Conservation (phyloP, 1,140 invertebrate genomes). For the Drosophila miranda region DNA sequence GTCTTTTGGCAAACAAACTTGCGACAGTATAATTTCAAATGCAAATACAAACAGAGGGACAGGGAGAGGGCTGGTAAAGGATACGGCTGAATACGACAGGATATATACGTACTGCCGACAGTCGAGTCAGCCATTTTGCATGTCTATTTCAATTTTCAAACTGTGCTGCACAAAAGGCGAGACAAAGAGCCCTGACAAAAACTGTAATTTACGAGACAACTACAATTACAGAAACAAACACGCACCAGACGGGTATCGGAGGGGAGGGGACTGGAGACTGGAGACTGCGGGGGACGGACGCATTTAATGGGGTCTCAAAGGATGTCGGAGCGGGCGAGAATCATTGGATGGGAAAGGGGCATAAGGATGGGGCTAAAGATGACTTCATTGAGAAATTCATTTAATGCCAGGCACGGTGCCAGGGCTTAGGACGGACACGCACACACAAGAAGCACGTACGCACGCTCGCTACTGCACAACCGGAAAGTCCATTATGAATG, state of each 20-base stretch:
- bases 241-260: conserved; percentile 11
- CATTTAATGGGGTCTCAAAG: conserved; percentile 40
- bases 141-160: conserved; percentile 41
- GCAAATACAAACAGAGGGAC: conserved; percentile 29
- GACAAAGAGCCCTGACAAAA: conserved; percentile 29
- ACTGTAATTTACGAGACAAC: conserved; percentile 59
- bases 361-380: conserved; percentile 13
- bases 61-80: not conserved
- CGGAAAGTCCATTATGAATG: not conserved
- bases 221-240: conserved; percentile 58
- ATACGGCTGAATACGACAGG: conserved; percentile 9
- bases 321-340: conserved; percentile 22
- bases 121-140: conserved; percentile 44
- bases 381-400: conserved; percentile 63
- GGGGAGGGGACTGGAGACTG: too few relatives aligned
- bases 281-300: conserved; percentile 1
- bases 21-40: conserved; percentile 40
- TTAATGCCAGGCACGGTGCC: conserved; percentile 54
- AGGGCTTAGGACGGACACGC: conserved; percentile 20
- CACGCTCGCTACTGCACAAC: conserved; percentile 28
- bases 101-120: conserved; percentile 3
- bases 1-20: conserved; percentile 19
- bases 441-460: conserved; percentile 30
- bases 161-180: conserved; percentile 22
- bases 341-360: not conserved